phyloP scores from a whole-genome alignment of 2,888 invertebrate genomes.

The Pterostichus niger region DNA sequence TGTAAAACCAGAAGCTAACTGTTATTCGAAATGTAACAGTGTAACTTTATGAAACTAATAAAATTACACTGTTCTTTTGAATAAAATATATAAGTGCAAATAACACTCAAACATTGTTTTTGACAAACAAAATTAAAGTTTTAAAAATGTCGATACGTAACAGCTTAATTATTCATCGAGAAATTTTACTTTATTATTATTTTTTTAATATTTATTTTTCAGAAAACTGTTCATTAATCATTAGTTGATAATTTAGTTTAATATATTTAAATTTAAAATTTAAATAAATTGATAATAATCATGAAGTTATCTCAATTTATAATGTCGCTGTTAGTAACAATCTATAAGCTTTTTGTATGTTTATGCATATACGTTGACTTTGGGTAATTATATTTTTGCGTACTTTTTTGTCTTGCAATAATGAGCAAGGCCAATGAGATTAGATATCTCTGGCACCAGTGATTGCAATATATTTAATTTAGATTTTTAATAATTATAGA shows the following conservation, averaged over 20 bases:
- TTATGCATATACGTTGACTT: conserved; percentile 46
- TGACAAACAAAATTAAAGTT: conserved; percentile 25
- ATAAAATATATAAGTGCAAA: conserved; percentile 48
- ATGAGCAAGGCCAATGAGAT: conserved; percentile 60
- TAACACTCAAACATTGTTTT: conserved; percentile 44
- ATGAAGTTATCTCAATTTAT: conserved; percentile 22
- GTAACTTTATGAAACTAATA: conserved; percentile 9
- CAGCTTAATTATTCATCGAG: conserved; percentile 18
- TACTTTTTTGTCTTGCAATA: conserved; percentile 62
- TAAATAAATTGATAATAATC: conserved; percentile 14
- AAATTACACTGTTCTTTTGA: conserved; percentile 51
- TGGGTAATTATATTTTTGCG: conserved; percentile 58
- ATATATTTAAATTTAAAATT: conserved; percentile 28
- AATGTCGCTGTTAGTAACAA: conserved; percentile 43
- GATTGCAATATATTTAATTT: conserved; percentile 67
- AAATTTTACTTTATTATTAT: too few relatives aligned
- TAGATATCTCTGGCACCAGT: conserved; percentile 62
- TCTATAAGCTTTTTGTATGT: conserved; percentile 22
- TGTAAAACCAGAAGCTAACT: conserved; percentile 62
- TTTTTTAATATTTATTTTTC: neutral
- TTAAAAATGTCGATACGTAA: conserved; percentile 7
- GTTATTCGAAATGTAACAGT: conserved; percentile 34
- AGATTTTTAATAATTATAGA: conserved; percentile 63
- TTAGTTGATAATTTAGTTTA: neutral
- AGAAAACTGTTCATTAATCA: neutral